phyloP scores from a whole-genome alignment of 92 coral and sea anemone species.

The Epizoanthus fatuus region DNA sequence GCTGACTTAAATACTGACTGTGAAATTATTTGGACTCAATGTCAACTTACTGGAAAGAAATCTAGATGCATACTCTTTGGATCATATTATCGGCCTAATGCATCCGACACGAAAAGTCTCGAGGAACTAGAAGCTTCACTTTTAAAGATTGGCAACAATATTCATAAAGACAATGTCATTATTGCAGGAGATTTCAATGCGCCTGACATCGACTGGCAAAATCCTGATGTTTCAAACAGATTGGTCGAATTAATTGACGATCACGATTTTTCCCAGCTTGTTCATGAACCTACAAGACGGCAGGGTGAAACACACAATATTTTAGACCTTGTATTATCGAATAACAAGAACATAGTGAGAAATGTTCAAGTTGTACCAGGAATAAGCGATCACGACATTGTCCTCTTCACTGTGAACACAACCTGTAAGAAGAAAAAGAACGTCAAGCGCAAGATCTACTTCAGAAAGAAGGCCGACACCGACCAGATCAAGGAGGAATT shows the following conservation, averaged over 20 bases:
- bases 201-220: conserved; percentile 58
- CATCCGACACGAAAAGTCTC: conserved; percentile 59
- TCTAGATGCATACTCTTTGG: conserved; percentile 59
- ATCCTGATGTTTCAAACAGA: conserved; percentile 16
- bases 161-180: conserved; percentile 57
- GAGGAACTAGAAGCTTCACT: conserved; percentile 57
- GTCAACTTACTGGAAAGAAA: conserved; percentile 58
- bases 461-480: conserved; percentile 60
- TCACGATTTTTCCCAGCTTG: conserved; percentile 55
- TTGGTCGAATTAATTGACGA: conserved; percentile 54
- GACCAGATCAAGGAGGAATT: conserved; percentile 46
- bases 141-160: conserved; percentile 52
- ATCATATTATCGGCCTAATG: conserved; percentile 65
- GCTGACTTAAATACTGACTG: conserved; percentile 63
- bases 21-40: conserved; percentile 70
- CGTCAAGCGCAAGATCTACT: conserved; percentile 67
- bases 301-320: conserved; percentile 62
- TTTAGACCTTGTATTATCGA: conserved; percentile 68
- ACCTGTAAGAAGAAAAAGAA: conserved; percentile 55
- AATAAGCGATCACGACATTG: conserved; percentile 78
- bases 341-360: conserved; percentile 63
- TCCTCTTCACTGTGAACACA: conserved; percentile 54
- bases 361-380: conserved; percentile 57
- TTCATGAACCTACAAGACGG: conserved; percentile 60
- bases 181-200: conserved; percentile 54